Evolutionary conservation across 1,140 invertebrate genomes (phyloP).

Genomic region (Arctopsyche grandis): DNA sequence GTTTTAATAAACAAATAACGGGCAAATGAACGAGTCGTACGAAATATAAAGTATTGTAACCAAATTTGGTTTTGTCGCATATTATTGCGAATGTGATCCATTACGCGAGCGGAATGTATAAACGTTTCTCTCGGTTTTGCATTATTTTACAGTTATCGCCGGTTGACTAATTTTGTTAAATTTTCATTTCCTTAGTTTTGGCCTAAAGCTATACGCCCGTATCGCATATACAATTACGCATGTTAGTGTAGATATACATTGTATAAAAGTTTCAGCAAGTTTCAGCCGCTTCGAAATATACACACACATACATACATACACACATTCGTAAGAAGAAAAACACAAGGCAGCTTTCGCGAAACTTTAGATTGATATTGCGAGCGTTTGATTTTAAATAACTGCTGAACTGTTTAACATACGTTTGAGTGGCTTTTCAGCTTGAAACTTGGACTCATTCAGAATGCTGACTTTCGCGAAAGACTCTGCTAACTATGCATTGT

Average conservation of each 20-base stretch:
- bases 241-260: background rate
- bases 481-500: background rate
- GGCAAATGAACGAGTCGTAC: too few species aligned
- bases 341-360: background rate
- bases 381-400: constrained; percentile 6
- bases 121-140: too few species aligned
- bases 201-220: background rate
- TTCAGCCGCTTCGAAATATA: too few species aligned
- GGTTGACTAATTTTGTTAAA: background rate
- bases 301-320: background rate
- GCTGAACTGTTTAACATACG: background rate
- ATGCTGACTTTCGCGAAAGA: background rate
- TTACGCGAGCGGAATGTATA: background rate
- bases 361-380: constrained; percentile 18
- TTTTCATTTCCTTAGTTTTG: background rate
- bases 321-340: background rate
- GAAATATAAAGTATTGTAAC: too few species aligned
- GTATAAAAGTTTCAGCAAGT: background rate
- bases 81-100: background rate
- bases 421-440: background rate
- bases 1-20: too few species aligned
- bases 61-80: too few species aligned
- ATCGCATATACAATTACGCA: background rate
- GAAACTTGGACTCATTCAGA: background rate
- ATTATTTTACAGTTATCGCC: background rate